These are phyloP conservation scores for Sesamia inferens DNA, from an alignment of 2,888 invertebrate genomes.

Conservation along the genomic window DNA sequence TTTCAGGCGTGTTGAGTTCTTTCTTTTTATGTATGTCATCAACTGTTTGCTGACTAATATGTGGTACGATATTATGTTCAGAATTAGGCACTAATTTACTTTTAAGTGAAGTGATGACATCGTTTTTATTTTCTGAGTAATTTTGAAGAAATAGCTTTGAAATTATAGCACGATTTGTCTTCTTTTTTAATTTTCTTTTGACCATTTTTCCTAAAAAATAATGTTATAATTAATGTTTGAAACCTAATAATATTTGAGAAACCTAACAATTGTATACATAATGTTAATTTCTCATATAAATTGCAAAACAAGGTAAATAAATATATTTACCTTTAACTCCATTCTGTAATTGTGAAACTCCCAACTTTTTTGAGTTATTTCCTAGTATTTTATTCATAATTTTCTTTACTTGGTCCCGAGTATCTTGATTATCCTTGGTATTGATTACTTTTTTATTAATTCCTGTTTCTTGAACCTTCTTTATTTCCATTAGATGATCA, in stretches of 20 bases:
- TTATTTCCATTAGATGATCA: conserved; percentile 66
- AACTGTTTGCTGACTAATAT: not conserved
- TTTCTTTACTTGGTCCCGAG: conserved; percentile 80
- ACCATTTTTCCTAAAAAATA: conserved; percentile 74
- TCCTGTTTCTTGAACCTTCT: conserved; percentile 37
- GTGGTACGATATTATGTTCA: not conserved
- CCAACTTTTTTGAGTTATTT: conserved; percentile 73
- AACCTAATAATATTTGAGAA: not conserved
- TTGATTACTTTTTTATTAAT: conserved; percentile 31
- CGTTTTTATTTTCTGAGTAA: conserved; percentile 8
- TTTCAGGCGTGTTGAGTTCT: not conserved
- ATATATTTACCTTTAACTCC: conserved; percentile 81
- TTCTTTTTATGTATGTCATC: conserved; percentile 1
- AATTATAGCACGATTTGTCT: conserved; percentile 21
- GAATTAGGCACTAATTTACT: not conserved
- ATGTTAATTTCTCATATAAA: not conserved
- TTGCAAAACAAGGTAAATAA: no score
- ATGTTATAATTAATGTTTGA: not conserved
- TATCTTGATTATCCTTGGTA: conserved; percentile 50
- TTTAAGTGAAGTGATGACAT: conserved; percentile 16
- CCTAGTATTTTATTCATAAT: conserved; percentile 83
- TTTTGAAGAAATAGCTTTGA: conserved; percentile 19
- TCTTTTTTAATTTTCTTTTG: conserved; percentile 75
- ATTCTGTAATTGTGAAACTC: conserved; percentile 78
- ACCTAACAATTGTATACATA: not conserved